A percentile compares a stretch with the other conserved stretches of the same genome.
Conservation (phyloP, 2,113 vertebrate genomes). For the Corvus cornix region DNA sequence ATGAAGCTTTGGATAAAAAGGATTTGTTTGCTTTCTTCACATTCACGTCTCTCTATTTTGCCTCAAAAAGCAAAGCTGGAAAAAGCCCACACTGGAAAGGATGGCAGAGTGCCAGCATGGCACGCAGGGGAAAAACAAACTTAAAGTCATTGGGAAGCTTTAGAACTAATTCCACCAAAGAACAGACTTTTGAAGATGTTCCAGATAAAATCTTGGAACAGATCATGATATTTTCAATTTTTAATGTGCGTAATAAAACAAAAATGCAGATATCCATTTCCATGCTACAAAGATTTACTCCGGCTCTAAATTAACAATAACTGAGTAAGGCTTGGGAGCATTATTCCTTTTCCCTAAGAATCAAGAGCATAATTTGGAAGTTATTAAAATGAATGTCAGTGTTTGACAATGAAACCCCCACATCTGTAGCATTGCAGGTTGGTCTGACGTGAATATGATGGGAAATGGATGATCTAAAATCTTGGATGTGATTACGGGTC, state of each 20-base stretch:
- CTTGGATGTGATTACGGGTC: background rate
- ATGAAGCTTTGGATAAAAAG: background rate
- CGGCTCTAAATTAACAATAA: conserved; percentile 26
- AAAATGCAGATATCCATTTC: background rate
- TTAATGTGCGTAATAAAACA: conserved; percentile 29
- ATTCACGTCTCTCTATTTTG: background rate
- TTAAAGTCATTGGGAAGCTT: conserved; percentile 18
- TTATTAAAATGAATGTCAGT: background rate
- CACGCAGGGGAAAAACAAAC: background rate
- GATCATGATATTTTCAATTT: conserved; percentile 30
- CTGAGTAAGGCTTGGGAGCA: background rate
- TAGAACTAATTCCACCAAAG: conserved; percentile 24
- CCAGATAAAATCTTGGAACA: conserved; percentile 48
- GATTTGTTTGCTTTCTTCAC: background rate
- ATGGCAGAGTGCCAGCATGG: background rate
- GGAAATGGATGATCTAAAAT: background rate
- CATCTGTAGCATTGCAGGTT: background rate
- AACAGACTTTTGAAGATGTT: conserved; percentile 53
- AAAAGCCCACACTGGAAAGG: background rate
- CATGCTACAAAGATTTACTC: conserved; percentile 3
- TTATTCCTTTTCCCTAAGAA: conserved; percentile 23
- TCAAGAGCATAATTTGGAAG: background rate
- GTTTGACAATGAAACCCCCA: background rate
- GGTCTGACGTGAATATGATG: background rate
- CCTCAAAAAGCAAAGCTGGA: background rate